Percentiles rank a stretch among this genome's conserved stretches.
These are phyloP conservation scores for Hyperoodon ampullatus DNA, from an alignment of 2,113 vertebrate species.

Conservation along the genomic window DNA sequence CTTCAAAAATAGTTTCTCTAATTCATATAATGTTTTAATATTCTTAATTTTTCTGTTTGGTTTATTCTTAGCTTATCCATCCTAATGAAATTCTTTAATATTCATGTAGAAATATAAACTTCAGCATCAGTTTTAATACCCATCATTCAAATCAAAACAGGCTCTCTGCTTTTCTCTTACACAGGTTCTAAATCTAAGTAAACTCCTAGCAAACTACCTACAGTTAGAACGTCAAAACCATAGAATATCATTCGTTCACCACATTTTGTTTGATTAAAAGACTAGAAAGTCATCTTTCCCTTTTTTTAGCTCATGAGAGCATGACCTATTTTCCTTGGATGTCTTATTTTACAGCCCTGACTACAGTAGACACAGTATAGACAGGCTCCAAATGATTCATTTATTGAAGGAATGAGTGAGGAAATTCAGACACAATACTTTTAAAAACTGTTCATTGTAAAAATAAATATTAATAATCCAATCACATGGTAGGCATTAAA, in stretches of 20 bases:
- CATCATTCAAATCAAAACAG: not conserved
- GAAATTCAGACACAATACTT: not conserved
- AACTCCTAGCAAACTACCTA: not conserved
- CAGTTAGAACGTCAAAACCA: not conserved
- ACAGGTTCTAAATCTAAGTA: not conserved
- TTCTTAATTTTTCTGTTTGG: not conserved
- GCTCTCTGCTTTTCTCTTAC: not conserved
- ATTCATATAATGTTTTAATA: not conserved
- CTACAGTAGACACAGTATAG: not conserved
- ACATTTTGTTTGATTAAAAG: not conserved
- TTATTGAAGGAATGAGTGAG: not conserved
- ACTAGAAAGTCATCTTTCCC: not conserved
- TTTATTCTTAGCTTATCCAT: not conserved
- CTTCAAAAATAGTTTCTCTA: not conserved
- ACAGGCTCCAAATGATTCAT: not conserved
- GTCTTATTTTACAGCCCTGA: not conserved
- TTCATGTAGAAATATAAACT: slow-evolving; percentile 38
- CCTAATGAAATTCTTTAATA: slow-evolving; percentile 32
- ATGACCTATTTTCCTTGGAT: not conserved
- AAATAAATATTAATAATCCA: not conserved
- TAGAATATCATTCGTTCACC: not conserved
- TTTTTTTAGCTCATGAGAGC: not conserved
- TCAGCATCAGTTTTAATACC: not conserved
- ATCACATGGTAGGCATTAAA: not conserved
- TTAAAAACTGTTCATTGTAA: not conserved